Evolutionary conservation across 1,140 invertebrate species (phyloP).

Genomic region (Melipona quadrifasciata): DNA sequence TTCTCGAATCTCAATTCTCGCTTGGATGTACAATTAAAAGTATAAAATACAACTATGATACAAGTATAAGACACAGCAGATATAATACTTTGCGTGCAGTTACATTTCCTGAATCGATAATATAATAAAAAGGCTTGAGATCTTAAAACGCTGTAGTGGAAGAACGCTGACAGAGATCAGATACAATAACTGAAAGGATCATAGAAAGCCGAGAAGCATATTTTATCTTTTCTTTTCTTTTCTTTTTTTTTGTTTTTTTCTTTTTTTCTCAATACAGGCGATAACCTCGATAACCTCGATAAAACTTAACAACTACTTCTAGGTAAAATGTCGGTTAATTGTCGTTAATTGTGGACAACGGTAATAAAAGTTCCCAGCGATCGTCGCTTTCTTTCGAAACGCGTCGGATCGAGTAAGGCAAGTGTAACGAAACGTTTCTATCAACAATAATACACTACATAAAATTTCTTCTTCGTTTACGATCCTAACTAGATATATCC

Average conservation of each 20-base stretch:
- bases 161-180: background rate
- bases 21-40: background rate
- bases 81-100: background rate
- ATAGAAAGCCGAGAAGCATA: constrained; percentile 20
- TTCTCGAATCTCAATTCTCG: background rate
- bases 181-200: constrained; percentile 25
- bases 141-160: background rate
- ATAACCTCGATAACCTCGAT: constrained; percentile 43
- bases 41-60: background rate
- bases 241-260: background rate
- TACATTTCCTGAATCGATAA: background rate
- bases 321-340: constrained; percentile 70
- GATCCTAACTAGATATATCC: constrained; percentile 38
- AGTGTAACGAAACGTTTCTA: constrained; percentile 65
- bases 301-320: constrained; percentile 69
- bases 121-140: background rate
- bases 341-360: constrained; percentile 58
- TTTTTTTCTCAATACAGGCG: constrained; percentile 28
- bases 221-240: background rate
- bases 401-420: constrained; percentile 61
- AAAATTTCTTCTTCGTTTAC: constrained; percentile 28
- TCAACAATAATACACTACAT: constrained; percentile 59
- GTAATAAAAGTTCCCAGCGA: constrained; percentile 48
- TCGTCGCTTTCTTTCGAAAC: constrained; percentile 50
- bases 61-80: background rate